These are phyloP conservation scores for Eremophila alpestris DNA, from an alignment of 2,797 vertebrate genomes.

Conservation along the genomic window DNA sequence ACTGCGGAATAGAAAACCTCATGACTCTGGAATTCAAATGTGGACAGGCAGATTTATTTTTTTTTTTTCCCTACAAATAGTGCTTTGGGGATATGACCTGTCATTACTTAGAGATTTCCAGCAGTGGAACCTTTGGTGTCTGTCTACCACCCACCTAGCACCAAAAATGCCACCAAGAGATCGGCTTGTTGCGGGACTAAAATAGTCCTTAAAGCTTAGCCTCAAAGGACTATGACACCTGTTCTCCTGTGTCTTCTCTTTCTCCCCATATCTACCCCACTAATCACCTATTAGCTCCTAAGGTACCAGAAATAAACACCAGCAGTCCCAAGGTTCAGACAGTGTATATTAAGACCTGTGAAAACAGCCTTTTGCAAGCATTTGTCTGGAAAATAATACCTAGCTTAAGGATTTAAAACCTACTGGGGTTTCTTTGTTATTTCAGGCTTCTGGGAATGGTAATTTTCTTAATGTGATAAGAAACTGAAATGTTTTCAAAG, in stretches of 20 bases:
- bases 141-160: constrained; percentile 68
- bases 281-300: constrained; percentile 67
- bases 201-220: not conserved
- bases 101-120: constrained; percentile 46
- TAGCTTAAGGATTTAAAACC: constrained; percentile 56
- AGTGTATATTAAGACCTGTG: not conserved
- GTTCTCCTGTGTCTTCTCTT: constrained; percentile 20
- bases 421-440: constrained; percentile 54
- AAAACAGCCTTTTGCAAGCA: constrained; percentile 36
- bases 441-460: constrained; percentile 59
- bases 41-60: not conserved
- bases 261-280: constrained; percentile 28
- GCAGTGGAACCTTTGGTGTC: constrained; percentile 59
- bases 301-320: constrained; percentile 69
- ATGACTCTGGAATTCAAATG: not conserved
- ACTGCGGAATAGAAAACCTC: not conserved
- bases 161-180: constrained; percentile 48
- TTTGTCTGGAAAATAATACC: constrained; percentile 66
- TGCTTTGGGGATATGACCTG: constrained; percentile 39
- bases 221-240: constrained; percentile 42
- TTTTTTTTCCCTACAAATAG: not conserved
- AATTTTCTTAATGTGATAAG: constrained; percentile 60
- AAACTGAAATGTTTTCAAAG: constrained; percentile 64
- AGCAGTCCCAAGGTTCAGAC: constrained; percentile 3
- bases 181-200: not conserved